Evolutionary conservation across 2,888 invertebrate genomes (phyloP), one percentile per base, ranked within the genome.

Genomic region (Andrena minutula): DNA sequence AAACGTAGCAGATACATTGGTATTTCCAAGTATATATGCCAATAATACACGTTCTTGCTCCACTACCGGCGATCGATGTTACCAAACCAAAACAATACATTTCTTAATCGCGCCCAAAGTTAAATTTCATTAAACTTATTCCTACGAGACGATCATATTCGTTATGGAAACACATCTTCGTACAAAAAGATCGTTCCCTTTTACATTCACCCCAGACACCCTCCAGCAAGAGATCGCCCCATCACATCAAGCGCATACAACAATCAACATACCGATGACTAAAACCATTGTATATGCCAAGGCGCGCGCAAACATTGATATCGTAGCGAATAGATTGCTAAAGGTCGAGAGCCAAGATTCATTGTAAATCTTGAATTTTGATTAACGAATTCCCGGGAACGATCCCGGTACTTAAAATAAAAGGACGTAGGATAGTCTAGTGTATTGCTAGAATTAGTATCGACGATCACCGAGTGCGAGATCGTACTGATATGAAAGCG

Each of bases 221-320:
- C 70, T 56, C 26, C 41, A 60, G 73, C 73, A 56, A 65, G 80
- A 63, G 79, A 85, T 63, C 69, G 60, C 56, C 69, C 69, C 66
- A 85, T 32, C 60, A 75, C 63, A 70, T 75, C 63, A 76, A 75
- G 69, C 82, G 79, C 69, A 77, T 71, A 85, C 79, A 78, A 75
- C 77, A 81, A 81, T 72, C 70, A 86, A 85, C 65, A 74, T 81
- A 81, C 68, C 60, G 53, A 83, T 87, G 85, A 85, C 75, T 85
- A 87, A 61, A 86, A 87, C 85, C 80, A 87, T 79, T 85, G 64
- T 83, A 86, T 76, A 80, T 63, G 58, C 75, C 83, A 85, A 85
- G 60, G 41, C 41, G 41, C 41, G 28, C 80, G 73, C 79, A 51
- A 74, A 80, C 64, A 77, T 64, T 61, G 35, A 20, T 60, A 49